phyloP scores from a whole-genome alignment of 2,888 invertebrate genomes.

The Craniophora ligustri region DNA sequence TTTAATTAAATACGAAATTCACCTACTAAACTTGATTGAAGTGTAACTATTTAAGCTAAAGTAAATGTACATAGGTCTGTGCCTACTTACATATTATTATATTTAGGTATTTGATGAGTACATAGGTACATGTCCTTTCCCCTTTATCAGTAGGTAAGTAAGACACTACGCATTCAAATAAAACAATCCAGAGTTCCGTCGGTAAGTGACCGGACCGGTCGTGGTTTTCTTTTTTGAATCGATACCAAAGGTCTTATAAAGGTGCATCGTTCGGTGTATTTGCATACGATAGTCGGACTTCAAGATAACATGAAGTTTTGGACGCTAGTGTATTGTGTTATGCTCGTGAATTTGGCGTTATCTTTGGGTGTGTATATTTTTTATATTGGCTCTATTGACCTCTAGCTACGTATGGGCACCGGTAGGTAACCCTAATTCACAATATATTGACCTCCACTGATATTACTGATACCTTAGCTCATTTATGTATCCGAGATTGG shows the following conservation, averaged over 20 bases:
- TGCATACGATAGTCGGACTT: conserved; percentile 2
- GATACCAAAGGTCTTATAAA: conserved; percentile 12
- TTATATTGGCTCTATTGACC: background rate
- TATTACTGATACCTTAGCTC: too few species aligned
- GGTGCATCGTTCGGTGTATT: conserved; percentile 11
- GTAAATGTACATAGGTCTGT: too few species aligned
- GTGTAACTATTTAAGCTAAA: conserved; percentile 13
- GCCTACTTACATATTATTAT: background rate
- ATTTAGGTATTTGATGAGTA: background rate
- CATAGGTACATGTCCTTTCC: conserved; percentile 20
- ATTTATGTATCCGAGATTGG: too few species aligned
- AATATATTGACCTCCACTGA: background rate
- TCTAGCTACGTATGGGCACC: background rate
- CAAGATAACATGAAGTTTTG: conserved; percentile 41
- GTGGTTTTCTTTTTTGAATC: conserved; percentile 17
- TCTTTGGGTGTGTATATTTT: conserved; percentile 26
- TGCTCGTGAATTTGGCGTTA: conserved; percentile 27
- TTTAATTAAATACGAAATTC: conserved; percentile 4
- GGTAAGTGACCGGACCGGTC: conserved; percentile 31
- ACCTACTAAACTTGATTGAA: conserved; percentile 18
- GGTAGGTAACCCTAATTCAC: background rate
- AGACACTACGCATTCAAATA: conserved; percentile 11
- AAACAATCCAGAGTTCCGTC: conserved; percentile 27
- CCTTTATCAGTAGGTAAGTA: conserved; percentile 23
- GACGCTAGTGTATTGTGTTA: conserved; percentile 25